These are phyloP conservation scores for Myopa testacea DNA, from an alignment of 2,888 invertebrate genomes.

Conservation along the genomic window DNA sequence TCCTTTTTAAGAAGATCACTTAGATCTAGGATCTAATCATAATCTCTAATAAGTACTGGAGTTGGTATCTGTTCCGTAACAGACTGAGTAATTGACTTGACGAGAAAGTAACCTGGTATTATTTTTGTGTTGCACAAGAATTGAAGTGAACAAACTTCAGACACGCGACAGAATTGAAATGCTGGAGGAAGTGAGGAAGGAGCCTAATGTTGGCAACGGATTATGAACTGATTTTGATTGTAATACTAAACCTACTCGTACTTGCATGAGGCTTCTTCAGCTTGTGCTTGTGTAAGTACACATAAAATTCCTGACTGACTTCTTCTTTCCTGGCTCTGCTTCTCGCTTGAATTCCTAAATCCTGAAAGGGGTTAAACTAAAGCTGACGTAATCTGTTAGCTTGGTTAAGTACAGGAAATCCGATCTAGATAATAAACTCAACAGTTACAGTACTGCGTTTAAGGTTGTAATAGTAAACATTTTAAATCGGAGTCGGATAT, in stretches of 20 bases:
- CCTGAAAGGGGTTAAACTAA: slow-evolving; percentile 27
- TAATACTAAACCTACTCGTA: slow-evolving; percentile 6
- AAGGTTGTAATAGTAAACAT: neutral
- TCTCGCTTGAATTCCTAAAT: neutral
- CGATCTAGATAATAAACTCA: neutral
- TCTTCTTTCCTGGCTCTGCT: neutral
- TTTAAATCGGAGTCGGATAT: too few relatives aligned
- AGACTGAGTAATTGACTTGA: too few relatives aligned
- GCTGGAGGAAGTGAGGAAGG: neutral
- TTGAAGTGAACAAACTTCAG: slow-evolving; percentile 21
- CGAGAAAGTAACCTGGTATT: neutral
- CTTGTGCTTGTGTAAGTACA: neutral
- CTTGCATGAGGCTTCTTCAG: slow-evolving; percentile 10
- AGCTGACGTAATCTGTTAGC: slow-evolving; percentile 1
- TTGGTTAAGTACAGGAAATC: slow-evolving; percentile 9
- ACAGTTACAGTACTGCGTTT: neutral
- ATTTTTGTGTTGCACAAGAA: neutral
- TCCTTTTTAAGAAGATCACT: too few relatives aligned
- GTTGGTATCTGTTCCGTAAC: too few relatives aligned
- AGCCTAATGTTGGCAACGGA: neutral
- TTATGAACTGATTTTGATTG: slow-evolving; percentile 20
- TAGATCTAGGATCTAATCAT: too few relatives aligned
- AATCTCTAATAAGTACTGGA: too few relatives aligned
- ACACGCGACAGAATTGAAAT: slow-evolving; percentile 22
- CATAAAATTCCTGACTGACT: neutral